Evolutionary conservation across 1,140 invertebrate genomes (phyloP).

Genomic region (Temnothorax nylanderi): DNA sequence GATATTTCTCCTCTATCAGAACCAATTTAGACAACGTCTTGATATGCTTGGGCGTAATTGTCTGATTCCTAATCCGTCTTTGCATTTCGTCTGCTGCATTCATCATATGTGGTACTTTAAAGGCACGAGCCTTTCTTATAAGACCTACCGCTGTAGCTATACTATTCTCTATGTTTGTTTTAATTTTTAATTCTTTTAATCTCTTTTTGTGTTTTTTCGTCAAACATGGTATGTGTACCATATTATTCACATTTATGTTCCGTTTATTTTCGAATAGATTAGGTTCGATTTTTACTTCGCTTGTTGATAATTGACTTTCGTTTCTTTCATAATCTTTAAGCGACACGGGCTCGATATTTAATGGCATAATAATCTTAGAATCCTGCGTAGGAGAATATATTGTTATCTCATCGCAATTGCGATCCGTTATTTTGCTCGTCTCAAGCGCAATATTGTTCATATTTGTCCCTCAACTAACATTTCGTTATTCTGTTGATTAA

Average conservation of each 20-base stretch:
- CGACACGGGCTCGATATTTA: background rate
- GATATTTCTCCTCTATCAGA: conserved; percentile 32
- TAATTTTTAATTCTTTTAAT: background rate
- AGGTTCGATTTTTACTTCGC: background rate
- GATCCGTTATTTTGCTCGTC: background rate
- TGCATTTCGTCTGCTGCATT: conserved; percentile 49
- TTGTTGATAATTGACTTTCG: background rate
- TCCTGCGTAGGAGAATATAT: background rate
- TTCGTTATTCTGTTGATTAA: background rate
- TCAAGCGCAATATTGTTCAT: background rate
- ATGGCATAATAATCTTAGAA: background rate
- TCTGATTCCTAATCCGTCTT: conserved; percentile 40
- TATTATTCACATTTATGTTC: background rate
- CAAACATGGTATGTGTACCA: too few relatives aligned
- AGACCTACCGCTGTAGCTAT: background rate
- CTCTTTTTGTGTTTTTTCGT: background rate
- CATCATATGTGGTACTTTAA: conserved; percentile 47
- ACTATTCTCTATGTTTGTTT: background rate
- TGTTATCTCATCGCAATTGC: background rate
- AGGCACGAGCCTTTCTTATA: conserved; percentile 18
- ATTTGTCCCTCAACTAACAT: background rate
- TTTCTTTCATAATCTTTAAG: background rate
- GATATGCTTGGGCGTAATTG: conserved; percentile 46
- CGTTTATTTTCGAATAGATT: background rate
- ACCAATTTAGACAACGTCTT: conserved; percentile 49